Percentiles rank a stretch among this genome's conserved stretches.
phyloP scores from a whole-genome alignment of 2,888 invertebrate genomes.

The Encarsia formosa region DNA sequence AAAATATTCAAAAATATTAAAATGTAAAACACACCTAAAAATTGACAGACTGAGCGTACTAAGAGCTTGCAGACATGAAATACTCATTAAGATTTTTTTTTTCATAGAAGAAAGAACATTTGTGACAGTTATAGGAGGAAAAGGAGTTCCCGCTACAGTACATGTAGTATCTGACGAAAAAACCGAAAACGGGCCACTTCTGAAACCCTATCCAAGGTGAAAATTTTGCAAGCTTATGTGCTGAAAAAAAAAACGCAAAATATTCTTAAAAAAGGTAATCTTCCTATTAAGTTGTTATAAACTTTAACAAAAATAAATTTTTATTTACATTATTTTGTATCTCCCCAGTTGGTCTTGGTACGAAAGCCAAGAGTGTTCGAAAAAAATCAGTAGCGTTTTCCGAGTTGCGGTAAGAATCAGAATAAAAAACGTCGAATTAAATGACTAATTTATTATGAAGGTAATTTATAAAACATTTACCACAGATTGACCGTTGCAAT shows the following conservation, averaged over 20 bases:
- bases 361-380: constrained; percentile 60
- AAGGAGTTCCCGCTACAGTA: constrained; percentile 65
- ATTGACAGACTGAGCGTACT: too few species aligned
- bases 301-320: too few species aligned
- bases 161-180: constrained; percentile 42
- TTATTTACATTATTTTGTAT: too few species aligned
- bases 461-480: neutral
- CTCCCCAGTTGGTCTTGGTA: constrained; percentile 63
- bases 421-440: neutral
- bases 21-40: too few species aligned
- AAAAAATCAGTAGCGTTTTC: constrained; percentile 69
- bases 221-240: too few species aligned
- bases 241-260: too few species aligned
- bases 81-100: too few species aligned
- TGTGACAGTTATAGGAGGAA: constrained; percentile 60
- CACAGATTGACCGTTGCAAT: constrained; percentile 39
- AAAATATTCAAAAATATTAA: too few species aligned
- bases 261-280: too few species aligned
- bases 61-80: too few species aligned
- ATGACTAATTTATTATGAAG: too few species aligned
- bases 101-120: constrained; percentile 51
- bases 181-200: constrained; percentile 51
- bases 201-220: constrained; percentile 59
- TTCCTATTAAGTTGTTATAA: too few species aligned
- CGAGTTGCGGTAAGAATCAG: constrained; percentile 60